Percentiles rank a stretch among this genome's conserved stretches.
Conservation (phyloP, 2,888 invertebrate species). For the Metallyticus violacea region DNA sequence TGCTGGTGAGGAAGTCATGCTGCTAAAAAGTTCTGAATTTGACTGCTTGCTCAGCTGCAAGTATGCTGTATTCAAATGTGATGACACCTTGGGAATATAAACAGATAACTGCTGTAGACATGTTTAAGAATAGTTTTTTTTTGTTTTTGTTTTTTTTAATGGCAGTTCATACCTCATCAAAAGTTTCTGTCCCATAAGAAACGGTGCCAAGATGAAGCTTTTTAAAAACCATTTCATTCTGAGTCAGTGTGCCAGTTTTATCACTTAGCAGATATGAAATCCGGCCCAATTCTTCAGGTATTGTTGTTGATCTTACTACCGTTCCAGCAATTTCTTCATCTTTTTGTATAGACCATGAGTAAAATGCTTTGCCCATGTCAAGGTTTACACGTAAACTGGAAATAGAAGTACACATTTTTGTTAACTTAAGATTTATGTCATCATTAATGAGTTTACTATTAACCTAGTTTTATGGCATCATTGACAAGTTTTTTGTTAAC, state of each 20-base stretch:
- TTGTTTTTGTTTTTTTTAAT: background rate
- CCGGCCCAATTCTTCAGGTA: slow-evolving; percentile 96
- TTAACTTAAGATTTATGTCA: too few relatives aligned
- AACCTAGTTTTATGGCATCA: too few relatives aligned
- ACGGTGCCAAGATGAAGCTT: slow-evolving; percentile 92
- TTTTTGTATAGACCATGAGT: slow-evolving; percentile 93
- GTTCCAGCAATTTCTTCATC: slow-evolving; percentile 92
- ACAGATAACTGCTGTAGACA: background rate
- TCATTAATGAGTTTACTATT: too few relatives aligned
- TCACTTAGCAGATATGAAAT: slow-evolving; percentile 96
- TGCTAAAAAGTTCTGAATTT: background rate
- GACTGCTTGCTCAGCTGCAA: slow-evolving; percentile 35
- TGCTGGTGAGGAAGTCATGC: background rate
- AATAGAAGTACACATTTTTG: background rate
- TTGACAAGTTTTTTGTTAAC: background rate
- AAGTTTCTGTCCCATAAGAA: slow-evolving; percentile 81
- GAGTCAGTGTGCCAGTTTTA: slow-evolving; percentile 97
- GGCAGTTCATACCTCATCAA: slow-evolving; percentile 64
- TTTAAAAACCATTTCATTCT: slow-evolving; percentile 97
- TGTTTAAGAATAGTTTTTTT: background rate
- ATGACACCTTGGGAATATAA: slow-evolving; percentile 44
- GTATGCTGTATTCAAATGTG: slow-evolving; percentile 50
- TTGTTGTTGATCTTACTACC: slow-evolving; percentile 95
- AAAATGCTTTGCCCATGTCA: slow-evolving; percentile 98
- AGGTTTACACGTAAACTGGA: slow-evolving; percentile 91